Evolutionary conservation across 1,140 invertebrate species (phyloP).

Genomic region (Orchestia grillus): DNA sequence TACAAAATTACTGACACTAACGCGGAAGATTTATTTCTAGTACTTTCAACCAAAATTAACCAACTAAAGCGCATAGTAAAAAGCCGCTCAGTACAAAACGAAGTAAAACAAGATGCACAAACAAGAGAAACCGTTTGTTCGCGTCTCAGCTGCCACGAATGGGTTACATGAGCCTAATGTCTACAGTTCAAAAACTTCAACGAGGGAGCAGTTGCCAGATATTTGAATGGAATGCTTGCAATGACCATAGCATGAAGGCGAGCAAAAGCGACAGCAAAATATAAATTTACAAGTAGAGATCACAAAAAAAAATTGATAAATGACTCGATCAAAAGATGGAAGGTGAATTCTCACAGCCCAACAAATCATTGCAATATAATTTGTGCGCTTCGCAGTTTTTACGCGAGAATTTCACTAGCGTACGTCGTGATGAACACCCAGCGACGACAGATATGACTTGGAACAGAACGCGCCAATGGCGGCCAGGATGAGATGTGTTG

Average conservation of each 20-base stretch:
- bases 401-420: not conserved
- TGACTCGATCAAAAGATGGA: not conserved
- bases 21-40: not conserved
- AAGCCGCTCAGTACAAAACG: no score
- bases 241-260: not conserved
- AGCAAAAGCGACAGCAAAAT: not conserved
- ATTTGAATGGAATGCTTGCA: not conserved
- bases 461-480: not conserved
- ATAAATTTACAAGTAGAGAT: no score
- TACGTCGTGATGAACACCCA: no score
- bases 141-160: not conserved
- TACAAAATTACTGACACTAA: not conserved
- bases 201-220: not conserved
- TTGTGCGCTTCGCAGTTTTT: not conserved
- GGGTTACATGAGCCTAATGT: not conserved
- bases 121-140: no score
- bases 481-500: conserved; percentile 9
- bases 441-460: not conserved
- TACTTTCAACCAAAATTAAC: not conserved
- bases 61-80: no score
- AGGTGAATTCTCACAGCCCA: no score
- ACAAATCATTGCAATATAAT: not conserved
- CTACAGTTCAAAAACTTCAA: not conserved
- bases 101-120: no score
- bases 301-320: no score